Evolutionary conservation across 1,140 invertebrate genomes (phyloP), one percentile per base, ranked within the genome.

Genomic region (Hyles vespertilio): DNA sequence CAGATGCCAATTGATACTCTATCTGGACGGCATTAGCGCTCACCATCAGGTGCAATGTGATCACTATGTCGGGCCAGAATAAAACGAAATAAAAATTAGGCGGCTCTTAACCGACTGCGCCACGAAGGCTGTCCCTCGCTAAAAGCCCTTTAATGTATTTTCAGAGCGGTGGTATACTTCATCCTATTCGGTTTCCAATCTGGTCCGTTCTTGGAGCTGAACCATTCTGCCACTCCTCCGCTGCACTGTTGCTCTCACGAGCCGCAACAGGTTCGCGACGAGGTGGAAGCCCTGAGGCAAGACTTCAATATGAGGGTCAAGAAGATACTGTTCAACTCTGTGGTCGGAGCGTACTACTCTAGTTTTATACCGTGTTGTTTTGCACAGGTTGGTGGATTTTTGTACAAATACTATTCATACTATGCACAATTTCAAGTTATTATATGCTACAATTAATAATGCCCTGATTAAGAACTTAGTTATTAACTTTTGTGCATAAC

Each of bases 251-350:
- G 95, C 76, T 93, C 93, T 3, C 91, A 92, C 48, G 94, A 92
- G 61, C 92, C 94, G 1, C 76, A 90, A 11, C 92, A 92, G 43
- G 94, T 98, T 45, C 90, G 97, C 58, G 92, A 94, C 12, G 97
- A 99, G 89, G 96, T 98, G 32, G 95, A 97, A 59, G 91, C 92
- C 11, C 78, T 99, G 5, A 93, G 94, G 67, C 92, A 91, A 22
- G 97, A 98, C 81, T 98, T 98, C 70, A 98, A 98, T 79, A 91
- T 92, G 49, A 89, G 97, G 51, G 91, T 98, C 67, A 98, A 97
- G 85, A 95, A 96, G 79, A 94, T 97, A 54, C 89, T 99, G 3
- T 98, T 98, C 77, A 96, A 96, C 73, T 96, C 97, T 2, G 92
- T 97, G 47, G 86, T 96, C 2, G 96, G 95, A 71, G 96, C 97